Conservation (phyloP, 92 coral and sea anemone genomes). For the Porites cylindrica region DNA sequence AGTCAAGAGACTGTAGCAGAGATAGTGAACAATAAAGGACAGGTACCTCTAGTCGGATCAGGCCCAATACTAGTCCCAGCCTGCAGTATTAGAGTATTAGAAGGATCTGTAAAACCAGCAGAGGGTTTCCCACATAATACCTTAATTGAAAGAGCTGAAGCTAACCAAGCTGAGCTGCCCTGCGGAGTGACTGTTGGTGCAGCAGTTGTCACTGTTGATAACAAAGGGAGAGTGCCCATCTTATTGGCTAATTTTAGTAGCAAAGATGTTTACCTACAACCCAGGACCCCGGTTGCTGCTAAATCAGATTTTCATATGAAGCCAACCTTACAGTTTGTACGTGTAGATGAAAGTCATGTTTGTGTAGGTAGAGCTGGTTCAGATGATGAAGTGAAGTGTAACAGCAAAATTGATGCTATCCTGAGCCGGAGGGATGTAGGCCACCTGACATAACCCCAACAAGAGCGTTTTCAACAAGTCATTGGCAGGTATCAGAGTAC, state of each 20-base stretch:
- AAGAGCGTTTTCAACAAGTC: conserved; percentile 35
- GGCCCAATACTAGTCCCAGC: conserved; percentile 64
- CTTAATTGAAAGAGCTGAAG: conserved; percentile 59
- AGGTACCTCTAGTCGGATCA: conserved; percentile 49
- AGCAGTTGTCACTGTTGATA: conserved; percentile 56
- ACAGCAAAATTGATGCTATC: conserved; percentile 6
- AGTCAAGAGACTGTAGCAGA: no score
- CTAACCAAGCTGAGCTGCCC: conserved; percentile 56
- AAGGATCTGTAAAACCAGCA: conserved; percentile 41
- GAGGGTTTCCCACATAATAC: conserved; percentile 48
- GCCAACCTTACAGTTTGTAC: conserved; percentile 39
- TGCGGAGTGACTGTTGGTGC: conserved; percentile 64
- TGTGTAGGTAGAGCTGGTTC: conserved; percentile 33
- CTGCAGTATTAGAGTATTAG: conserved; percentile 53
- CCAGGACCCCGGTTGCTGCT: conserved; percentile 58
- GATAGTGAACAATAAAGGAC: background rate
- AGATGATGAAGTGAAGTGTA: conserved; percentile 3
- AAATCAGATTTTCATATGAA: conserved; percentile 11
- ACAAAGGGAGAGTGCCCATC: conserved; percentile 52
- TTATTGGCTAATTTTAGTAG: conserved; percentile 61
- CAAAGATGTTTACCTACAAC: conserved; percentile 42
- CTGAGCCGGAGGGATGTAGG: conserved; percentile 44
- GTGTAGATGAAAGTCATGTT: conserved; percentile 49
- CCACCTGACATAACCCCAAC: conserved; percentile 56
- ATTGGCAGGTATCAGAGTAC: conserved; percentile 54